Evolutionary conservation across 2,797 vertebrate genomes (phyloP), one percentile per base, ranked within the genome.

Genomic region (Fratercula arctica): DNA sequence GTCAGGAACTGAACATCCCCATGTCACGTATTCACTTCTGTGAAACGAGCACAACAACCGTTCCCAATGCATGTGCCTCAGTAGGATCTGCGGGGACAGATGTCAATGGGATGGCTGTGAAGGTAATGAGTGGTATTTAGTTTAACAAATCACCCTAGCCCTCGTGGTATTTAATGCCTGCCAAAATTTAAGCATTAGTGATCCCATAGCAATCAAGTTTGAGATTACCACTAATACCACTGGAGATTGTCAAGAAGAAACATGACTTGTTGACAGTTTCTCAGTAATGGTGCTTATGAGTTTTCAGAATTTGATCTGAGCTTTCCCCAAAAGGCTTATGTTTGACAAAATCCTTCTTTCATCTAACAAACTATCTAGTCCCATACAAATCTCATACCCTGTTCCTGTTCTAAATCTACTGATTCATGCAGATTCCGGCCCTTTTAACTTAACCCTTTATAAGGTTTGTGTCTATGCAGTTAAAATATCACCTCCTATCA

Each of bases 71-170:
- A 4, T 95, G 97, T 29, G 97, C 98, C 6, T 98, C 99, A 0
- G 98, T 91, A 0, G 99, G 98, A 3, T 99, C 99, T 84, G 97
- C 98, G 8, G 98, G 99, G 7, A 99, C 99, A 0, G 99, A 99
- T 16, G 98, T 98, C 96, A 99, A 99, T 7, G 99, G 99, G 93
- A 98, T 98, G 98, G 99, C 99, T 3, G 98, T 99, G 87, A 98
- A 99, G 98, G 99, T 99, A 93, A 93, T 45, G 13, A 98, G 98
- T 98, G 64, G 68, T 43, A 13, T 64, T 84, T 43, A 39, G 16
- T 31, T 77, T 78, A 50, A 81, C 29, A 76, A 72, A 93, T 31
- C 13, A 46, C 23, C 17, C 45, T 21, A 0, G 57, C n/a, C 31
- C 31, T 81, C 1, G 0, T 79, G 39, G 24, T 51, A n/a, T 68